phyloP scores from a whole-genome alignment of 2,888 invertebrate genomes.

The Gasteruption jaculator region DNA sequence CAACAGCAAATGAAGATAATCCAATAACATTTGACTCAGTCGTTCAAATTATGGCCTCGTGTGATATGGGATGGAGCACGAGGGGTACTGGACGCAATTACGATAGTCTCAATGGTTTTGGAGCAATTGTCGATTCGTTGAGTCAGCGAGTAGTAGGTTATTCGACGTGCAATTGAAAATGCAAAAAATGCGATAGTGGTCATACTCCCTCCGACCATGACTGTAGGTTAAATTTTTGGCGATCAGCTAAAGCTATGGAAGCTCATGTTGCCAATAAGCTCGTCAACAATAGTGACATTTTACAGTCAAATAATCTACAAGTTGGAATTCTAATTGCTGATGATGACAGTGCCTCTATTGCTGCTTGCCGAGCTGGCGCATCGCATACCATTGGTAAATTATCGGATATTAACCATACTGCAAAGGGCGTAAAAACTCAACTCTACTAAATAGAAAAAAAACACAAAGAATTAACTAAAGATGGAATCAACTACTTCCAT shows the following conservation, averaged over 20 bases:
- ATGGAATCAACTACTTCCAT: slow-evolving; percentile 20
- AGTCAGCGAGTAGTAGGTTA: slow-evolving; percentile 24
- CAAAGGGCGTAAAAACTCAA: slow-evolving; percentile 21
- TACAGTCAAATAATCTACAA: slow-evolving; percentile 22
- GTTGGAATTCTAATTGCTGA: slow-evolving; percentile 28
- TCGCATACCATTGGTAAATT: slow-evolving; percentile 24
- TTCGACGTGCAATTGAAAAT: slow-evolving; percentile 28
- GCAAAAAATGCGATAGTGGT: slow-evolving; percentile 25
- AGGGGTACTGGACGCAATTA: slow-evolving; percentile 27
- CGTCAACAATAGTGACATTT: slow-evolving; percentile 16
- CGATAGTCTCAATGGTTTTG: slow-evolving; percentile 28
- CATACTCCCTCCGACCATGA: slow-evolving; percentile 21
- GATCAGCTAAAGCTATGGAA: slow-evolving; percentile 34
- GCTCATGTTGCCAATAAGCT: slow-evolving; percentile 24
- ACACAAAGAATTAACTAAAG: not conserved
- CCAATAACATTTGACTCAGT: slow-evolving; percentile 13
- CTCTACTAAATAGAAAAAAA: slow-evolving; percentile 10
- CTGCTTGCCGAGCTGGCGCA: slow-evolving; percentile 21
- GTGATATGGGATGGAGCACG: slow-evolving; percentile 31
- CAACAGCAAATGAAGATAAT: slow-evolving; percentile 15
- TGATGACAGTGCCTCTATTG: slow-evolving; percentile 29
- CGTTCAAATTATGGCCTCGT: slow-evolving; percentile 24
- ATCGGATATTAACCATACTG: slow-evolving; percentile 27
- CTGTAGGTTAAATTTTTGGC: slow-evolving; percentile 28
- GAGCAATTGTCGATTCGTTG: slow-evolving; percentile 24